These are phyloP conservation scores for Takifugu ocellatus DNA, from an alignment of 2,797 vertebrate genomes.

Conservation along the genomic window DNA sequence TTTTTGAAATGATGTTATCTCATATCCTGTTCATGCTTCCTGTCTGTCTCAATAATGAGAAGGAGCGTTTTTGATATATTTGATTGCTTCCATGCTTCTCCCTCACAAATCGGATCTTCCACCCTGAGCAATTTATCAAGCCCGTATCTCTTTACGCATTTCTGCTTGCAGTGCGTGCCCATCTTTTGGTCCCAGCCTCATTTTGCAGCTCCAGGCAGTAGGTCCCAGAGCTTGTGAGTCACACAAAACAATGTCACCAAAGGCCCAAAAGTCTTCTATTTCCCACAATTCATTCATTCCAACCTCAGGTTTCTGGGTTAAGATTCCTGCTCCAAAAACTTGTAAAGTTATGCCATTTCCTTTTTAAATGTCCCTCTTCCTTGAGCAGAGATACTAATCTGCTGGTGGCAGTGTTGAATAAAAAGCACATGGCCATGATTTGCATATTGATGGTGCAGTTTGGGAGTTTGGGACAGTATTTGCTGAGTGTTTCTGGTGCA, in stretches of 20 bases:
- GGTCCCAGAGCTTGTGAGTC: slow-evolving; percentile 31
- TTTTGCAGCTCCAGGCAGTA: slow-evolving; percentile 2
- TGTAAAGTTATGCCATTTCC: no score
- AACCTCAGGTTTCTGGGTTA: slow-evolving; percentile 55
- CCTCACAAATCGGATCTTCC: slow-evolving; percentile 3
- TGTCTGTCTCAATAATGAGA: neutral
- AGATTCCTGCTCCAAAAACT: slow-evolving; percentile 21
- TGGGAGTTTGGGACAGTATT: no score
- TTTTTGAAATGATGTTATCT: slow-evolving; percentile 3
- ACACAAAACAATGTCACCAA: slow-evolving; percentile 28
- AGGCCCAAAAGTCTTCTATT: slow-evolving; percentile 34
- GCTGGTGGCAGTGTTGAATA: no score
- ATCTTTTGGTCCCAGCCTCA: slow-evolving; percentile 28
- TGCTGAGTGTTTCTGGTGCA: no score
- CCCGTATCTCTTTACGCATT: neutral
- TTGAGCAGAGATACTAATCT: no score
- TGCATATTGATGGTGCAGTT: no score
- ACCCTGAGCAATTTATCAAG: neutral
- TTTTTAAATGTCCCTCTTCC: no score
- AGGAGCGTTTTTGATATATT: neutral
- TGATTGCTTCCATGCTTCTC: neutral
- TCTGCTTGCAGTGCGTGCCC: slow-evolving; percentile 14
- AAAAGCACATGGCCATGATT: no score
- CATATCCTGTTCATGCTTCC: neutral
- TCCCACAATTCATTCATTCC: slow-evolving; percentile 27